Evolutionary conservation across 37 sponge, comb jelly and placozoan genomes (phyloP).

Genomic region (Hexactinellida sp.): DNA sequence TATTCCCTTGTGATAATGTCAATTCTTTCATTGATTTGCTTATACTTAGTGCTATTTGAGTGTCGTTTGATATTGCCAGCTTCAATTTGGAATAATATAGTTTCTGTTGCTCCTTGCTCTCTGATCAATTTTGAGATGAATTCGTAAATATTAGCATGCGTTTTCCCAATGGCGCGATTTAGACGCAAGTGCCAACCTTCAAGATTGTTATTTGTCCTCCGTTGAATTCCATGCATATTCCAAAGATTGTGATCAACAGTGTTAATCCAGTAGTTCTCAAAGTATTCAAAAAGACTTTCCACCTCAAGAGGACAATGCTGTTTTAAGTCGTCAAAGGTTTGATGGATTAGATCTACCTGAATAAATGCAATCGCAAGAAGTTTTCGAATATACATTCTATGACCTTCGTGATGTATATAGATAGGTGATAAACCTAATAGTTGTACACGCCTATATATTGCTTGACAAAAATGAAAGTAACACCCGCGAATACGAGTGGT

Average conservation of each 20-base stretch:
- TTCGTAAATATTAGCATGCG: slow-evolving; percentile 14
- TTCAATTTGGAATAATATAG: slow-evolving; percentile 10
- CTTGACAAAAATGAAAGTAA: slow-evolving; percentile 5
- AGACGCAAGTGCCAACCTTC: slow-evolving; percentile 13
- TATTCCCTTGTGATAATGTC: slow-evolving; percentile 8
- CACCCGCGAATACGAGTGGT: not conserved
- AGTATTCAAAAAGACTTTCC: slow-evolving; percentile 6
- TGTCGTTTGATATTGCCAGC: slow-evolving; percentile 10
- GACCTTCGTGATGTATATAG: slow-evolving; percentile 17
- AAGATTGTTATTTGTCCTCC: slow-evolving; percentile 15
- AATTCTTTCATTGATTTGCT: slow-evolving; percentile 17
- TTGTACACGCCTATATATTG: slow-evolving; percentile 17
- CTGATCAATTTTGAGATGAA: slow-evolving; percentile 15
- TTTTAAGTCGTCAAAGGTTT: slow-evolving; percentile 10
- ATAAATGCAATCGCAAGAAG: slow-evolving; percentile 16
- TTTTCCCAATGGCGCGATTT: slow-evolving; percentile 12
- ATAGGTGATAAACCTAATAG: slow-evolving; percentile 15
- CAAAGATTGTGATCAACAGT: slow-evolving; percentile 12
- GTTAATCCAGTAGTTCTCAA: slow-evolving; percentile 16
- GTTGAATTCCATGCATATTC: slow-evolving; percentile 11
- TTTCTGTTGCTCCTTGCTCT: slow-evolving; percentile 4
- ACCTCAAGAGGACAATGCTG: not conserved
- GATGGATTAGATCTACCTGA: not conserved
- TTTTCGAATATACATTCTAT: slow-evolving; percentile 14
- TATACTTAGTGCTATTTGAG: slow-evolving; percentile 12